These are phyloP conservation scores for Eremobia ochroleuca DNA, from an alignment of 2,888 invertebrate species.

Conservation along the genomic window DNA sequence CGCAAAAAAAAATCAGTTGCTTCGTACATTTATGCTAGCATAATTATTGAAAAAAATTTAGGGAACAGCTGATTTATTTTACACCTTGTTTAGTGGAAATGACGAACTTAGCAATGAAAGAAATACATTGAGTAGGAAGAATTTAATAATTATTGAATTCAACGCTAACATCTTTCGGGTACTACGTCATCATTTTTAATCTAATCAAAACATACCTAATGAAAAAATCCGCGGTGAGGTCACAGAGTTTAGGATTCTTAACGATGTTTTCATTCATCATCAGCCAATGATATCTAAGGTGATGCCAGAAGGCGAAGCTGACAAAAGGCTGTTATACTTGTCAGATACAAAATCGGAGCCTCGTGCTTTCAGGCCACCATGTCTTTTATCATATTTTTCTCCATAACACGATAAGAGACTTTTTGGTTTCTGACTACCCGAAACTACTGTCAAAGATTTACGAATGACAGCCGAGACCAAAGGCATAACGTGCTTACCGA, in stretches of 20 bases:
- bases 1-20: not conserved
- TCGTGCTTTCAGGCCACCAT: not conserved
- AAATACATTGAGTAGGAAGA: not conserved
- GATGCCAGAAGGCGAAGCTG: not conserved
- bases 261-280: not conserved
- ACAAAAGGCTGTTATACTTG: not conserved
- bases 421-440: not conserved
- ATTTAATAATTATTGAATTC: too few species aligned
- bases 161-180: too few species aligned
- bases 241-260: not conserved
- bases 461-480: not conserved
- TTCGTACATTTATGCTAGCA: not conserved
- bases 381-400: too few species aligned
- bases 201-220: not conserved
- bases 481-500: not conserved
- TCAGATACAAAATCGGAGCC: not conserved
- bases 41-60: not conserved
- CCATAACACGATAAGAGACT: not conserved
- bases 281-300: not conserved
- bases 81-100: not conserved
- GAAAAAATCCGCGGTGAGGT: not conserved
- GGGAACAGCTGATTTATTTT: not conserved
- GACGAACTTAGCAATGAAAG: not conserved
- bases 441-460: not conserved
- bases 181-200: not conserved